Base-by-base conservation (phyloP, 1,140 invertebrate genomes). In the Euschistus heros region DNA sequence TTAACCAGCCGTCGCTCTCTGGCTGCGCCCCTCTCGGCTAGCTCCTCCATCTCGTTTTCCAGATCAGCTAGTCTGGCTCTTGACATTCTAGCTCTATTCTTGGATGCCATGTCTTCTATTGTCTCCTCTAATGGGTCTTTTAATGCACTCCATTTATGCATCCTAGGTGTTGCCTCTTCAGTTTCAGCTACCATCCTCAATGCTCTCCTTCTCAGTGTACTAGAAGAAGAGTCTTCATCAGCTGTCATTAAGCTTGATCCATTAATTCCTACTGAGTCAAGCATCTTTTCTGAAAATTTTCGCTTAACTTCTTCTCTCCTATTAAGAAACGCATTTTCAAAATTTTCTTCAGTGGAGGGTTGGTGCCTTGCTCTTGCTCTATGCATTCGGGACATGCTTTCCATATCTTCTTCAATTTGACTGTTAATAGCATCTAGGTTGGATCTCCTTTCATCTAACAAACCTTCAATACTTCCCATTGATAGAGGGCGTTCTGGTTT, bases 31-130 rank as follows among this genome's bases (percentile, higher is more conserved):
- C 79, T 75, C 68, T 82, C 80, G 27, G 72, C 76, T 59, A 83
- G 70, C 60, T 79, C 80, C 13, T 77, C 75, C 78, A 82, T 82
- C 72, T 84, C 82, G 61, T 81, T 79, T 68, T 83, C 81, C 46
- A 84, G 72, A 65, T 84, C 82, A 13, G 75, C 75, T 20, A 83
- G 72, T 57, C 81, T 77, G 10, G 81, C 80, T 50, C 80, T 75
- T 5, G 76, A 76, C 37, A 73, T 70, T 10, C 68, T 70, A 1
- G 78, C 78, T 5, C 78, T 69, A 1, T 68, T 67, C 0, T 75
- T 75, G 0, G 78, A 77, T 0, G 73, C 71, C 1, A 50, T 18
- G 20, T 65, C 67, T 26, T 59, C 63, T 0, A 52, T 26, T 0
- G 59, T 37, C 0, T 65, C 64, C 27, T 59, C 59, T 3, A 44